phyloP scores from a whole-genome alignment of 2,113 vertebrate species.

The Spilogale gracilis region DNA sequence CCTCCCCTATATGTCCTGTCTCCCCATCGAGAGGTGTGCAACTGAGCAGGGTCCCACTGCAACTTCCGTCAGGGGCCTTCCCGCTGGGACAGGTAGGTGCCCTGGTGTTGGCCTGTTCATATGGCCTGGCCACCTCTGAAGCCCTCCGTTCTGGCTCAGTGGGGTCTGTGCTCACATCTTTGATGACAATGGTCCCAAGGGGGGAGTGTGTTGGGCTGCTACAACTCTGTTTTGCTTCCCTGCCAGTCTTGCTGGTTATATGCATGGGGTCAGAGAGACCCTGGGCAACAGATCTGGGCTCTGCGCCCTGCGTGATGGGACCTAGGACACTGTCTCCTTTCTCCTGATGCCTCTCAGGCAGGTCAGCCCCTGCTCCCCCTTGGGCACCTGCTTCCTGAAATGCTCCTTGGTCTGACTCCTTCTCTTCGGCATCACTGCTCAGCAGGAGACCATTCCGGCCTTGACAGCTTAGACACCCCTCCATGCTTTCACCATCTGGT shows the following conservation, averaged over 20 bases:
- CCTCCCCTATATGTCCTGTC: neutral
- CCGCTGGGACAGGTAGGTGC: neutral
- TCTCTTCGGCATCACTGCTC: neutral
- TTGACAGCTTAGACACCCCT: neutral
- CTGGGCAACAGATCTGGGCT: neutral
- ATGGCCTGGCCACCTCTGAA: neutral
- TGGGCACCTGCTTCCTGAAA: neutral
- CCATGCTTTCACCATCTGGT: neutral
- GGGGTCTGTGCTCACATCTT: neutral
- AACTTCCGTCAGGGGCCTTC: neutral
- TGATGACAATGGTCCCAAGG: accelerated
- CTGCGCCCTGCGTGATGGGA: neutral
- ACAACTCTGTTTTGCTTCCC: neutral
- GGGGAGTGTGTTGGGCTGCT: neutral
- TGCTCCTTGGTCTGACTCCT: neutral
- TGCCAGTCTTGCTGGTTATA: neutral
- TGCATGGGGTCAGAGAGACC: neutral
- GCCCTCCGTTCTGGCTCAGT: neutral
- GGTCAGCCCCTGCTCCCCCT: neutral
- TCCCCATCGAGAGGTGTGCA: accelerated
- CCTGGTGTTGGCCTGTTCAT: accelerated
- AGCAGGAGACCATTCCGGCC: neutral
- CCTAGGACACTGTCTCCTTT: neutral
- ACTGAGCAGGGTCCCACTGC: neutral
- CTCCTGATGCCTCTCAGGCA: neutral